Percentiles rank a stretch among this genome's conserved stretches.
Evolutionary conservation across 2,888 invertebrate species (phyloP).

Genomic region (Lasioglossum leucozonium): DNA sequence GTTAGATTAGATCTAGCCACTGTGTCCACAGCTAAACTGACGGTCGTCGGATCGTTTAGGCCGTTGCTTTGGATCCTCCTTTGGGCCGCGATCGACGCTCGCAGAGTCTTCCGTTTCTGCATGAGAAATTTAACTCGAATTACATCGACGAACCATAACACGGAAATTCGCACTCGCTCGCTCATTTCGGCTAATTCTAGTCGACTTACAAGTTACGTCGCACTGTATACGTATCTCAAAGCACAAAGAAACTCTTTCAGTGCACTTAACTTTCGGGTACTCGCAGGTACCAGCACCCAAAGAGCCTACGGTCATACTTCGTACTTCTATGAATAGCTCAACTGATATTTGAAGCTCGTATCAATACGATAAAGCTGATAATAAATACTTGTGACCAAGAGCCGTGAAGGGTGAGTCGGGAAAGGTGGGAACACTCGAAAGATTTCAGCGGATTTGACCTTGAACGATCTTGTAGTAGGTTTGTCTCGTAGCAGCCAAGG

Average conservation of each 20-base stretch:
- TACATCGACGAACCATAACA: not conserved
- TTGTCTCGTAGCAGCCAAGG: not conserved
- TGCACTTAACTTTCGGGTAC: conserved; percentile 4
- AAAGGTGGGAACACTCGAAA: not conserved
- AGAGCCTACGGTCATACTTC: conserved; percentile 30
- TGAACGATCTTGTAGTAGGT: not conserved
- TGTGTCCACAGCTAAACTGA: conserved; percentile 92
- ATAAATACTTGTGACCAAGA: conserved; percentile 28
- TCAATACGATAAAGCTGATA: conserved; percentile 36
- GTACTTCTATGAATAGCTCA: conserved; percentile 26
- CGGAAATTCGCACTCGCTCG: not conserved
- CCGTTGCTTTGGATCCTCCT: conserved; percentile 91
- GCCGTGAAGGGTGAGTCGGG: not conserved
- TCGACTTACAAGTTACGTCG: conserved; percentile 17
- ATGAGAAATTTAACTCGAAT: conserved; percentile 71
- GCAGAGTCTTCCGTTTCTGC: conserved; percentile 95
- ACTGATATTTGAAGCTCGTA: conserved; percentile 24
- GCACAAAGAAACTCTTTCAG: conserved; percentile 7
- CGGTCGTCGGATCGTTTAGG: conserved; percentile 91
- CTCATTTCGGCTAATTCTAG: conserved; percentile 33
- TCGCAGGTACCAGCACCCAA: not conserved
- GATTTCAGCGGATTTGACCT: not conserved
- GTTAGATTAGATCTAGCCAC: conserved; percentile 79
- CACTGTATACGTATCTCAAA: conserved; percentile 15
- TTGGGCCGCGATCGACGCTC: conserved; percentile 92